phyloP scores from a whole-genome alignment of 2,888 invertebrate genomes.

The Tenthredo scrophulariae region DNA sequence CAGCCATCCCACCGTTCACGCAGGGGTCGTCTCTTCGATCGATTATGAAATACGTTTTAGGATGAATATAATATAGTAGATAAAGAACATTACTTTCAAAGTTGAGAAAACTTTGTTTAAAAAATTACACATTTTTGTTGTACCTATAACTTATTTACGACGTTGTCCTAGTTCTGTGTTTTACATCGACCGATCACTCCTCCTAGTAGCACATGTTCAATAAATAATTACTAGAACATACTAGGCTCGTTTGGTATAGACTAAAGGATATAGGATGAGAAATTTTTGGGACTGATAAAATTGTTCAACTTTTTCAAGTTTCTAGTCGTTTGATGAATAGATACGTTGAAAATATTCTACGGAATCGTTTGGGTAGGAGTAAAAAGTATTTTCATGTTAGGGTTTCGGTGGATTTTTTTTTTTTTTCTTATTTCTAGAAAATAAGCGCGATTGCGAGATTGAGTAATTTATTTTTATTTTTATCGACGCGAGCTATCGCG shows the following conservation, averaged over 20 bases:
- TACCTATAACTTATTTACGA: no score
- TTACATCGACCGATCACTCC: not conserved
- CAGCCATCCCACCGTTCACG: not conserved
- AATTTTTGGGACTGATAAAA: not conserved
- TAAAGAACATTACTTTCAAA: not conserved
- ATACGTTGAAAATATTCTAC: no score
- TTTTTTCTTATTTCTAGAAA: not conserved
- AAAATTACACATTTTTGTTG: not conserved
- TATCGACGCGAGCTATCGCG: not conserved
- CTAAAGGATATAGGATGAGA: not conserved
- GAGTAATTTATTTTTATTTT: not conserved
- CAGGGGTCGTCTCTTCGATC: not conserved
- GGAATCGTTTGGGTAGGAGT: no score
- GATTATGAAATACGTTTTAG: not conserved
- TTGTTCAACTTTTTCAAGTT: not conserved
- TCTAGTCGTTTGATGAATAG: no score
- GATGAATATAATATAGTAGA: constrained; percentile 4
- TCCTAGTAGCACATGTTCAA: not conserved
- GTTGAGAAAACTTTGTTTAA: not conserved
- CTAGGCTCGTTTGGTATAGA: not conserved
- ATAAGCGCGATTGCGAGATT: not conserved
- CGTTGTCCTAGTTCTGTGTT: not conserved
- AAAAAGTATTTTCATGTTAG: no score
- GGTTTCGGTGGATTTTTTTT: no score
- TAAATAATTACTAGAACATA: not conserved